Evolutionary conservation across 1,140 invertebrate genomes (phyloP), one percentile per base, ranked within the genome.

Genomic region (Camponotus pennsylvanicus): DNA sequence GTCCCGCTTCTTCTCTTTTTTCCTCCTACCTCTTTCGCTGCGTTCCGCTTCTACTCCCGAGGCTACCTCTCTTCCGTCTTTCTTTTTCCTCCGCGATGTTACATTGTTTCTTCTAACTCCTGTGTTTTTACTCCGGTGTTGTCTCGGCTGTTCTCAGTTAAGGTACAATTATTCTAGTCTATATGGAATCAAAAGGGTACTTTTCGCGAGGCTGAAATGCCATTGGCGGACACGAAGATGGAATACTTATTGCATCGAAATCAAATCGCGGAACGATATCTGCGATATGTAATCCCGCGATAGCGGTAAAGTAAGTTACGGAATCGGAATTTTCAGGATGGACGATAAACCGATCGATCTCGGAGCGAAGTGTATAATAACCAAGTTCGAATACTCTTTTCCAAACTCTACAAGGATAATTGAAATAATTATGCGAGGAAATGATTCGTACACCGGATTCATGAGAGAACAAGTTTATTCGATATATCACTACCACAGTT

Each of bases 401-500:
- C 11, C 32, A 49, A 34, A 6, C 18, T 18, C 70, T n/a, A 37
- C 15, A 0, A 6, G 4, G n/a, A 42, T 8, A 21, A 21, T 2
- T 61, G 59, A 77, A 27, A 32, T 34, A 52, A 69, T 70, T 42
- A 32, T 18, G 15, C 37, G 64, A 32, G 40, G 21, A 49, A 80
- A 80, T 80, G 15, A 80, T 32, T 70, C 37, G 37, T 55, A 78
- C 73, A 64, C 42, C 77, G 21, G n/a, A 27, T 75, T 87, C 90
- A 92, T 94, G 93, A 94, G 93, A 94, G 94, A 95, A 95, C 93
- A 93, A 94, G 91, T 95, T 95, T 95, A 95, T 95, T 94, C 91
- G 90, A 92, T 91, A 92, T 93, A 91, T 92, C 91, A 92, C 93
- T 95, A 93, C 92, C 92, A 92, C 91, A 93, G 88, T 93, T 89